These are phyloP conservation scores for Lophius piscatorius DNA, from an alignment of 2,113 vertebrate species.

Conservation along the genomic window DNA sequence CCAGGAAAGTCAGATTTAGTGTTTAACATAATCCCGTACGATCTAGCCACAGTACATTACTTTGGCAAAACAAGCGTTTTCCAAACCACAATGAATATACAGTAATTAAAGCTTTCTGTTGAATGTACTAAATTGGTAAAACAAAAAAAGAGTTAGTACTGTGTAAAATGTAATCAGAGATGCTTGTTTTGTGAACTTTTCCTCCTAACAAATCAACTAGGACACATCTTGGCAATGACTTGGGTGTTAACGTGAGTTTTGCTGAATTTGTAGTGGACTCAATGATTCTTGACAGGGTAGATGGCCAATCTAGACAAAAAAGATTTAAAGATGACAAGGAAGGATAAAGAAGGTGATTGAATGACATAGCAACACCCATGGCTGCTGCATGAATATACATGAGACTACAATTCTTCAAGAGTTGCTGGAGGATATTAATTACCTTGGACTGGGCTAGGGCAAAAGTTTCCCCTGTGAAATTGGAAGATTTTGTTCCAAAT, in stretches of 20 bases:
- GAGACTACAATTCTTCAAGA: slow-evolving; percentile 22
- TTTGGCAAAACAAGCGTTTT: too few relatives aligned
- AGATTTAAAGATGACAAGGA: slow-evolving; percentile 4
- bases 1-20: background rate
- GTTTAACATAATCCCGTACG: too few relatives aligned
- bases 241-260: background rate
- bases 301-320: slow-evolving; percentile 3
- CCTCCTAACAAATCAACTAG: background rate
- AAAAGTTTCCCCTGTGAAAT: slow-evolving; percentile 6
- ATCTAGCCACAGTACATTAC: background rate
- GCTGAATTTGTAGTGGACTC: slow-evolving; percentile 6
- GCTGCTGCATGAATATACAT: slow-evolving; percentile 29
- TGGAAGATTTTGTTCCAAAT: slow-evolving; percentile 33
- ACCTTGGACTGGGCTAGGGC: slow-evolving; percentile 14
- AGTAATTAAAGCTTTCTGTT: too few relatives aligned
- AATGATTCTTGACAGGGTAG: too few relatives aligned
- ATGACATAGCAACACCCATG: slow-evolving; percentile 5
- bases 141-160: background rate
- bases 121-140: background rate
- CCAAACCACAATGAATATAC: too few relatives aligned
- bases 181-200: background rate
- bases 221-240: background rate
- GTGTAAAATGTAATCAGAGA: background rate
- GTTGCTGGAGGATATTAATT: slow-evolving; percentile 31
- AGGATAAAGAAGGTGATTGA: background rate